A percentile compares a stretch with the other conserved stretches of the same genome.
Evolutionary conservation across 2,797 vertebrate genomes (phyloP).

Genomic region (Cryptoblepharus egeriae): DNA sequence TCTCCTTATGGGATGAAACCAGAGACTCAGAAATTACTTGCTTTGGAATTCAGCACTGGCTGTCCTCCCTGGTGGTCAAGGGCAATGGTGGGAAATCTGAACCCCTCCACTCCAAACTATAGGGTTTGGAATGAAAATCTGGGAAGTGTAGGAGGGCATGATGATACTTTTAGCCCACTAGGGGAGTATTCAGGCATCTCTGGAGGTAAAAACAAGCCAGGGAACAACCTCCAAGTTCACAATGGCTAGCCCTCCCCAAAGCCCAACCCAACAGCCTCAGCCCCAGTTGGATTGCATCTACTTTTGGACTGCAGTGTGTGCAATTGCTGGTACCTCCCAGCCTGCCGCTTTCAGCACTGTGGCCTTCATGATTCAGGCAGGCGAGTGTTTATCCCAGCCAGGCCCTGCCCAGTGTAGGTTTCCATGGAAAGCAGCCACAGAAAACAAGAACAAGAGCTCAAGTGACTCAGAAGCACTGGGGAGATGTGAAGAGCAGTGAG

Average conservation of each 20-base stretch:
- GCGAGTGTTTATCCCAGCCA: slow-evolving; percentile 60
- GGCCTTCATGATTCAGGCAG: slow-evolving; percentile 59
- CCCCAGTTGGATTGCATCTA: not conserved
- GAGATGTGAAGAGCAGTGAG: slow-evolving; percentile 33
- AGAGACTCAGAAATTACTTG: not conserved
- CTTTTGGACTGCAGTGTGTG: not conserved
- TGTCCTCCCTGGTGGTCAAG: too few species aligned
- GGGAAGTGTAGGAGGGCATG: not conserved
- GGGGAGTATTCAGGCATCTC: not conserved
- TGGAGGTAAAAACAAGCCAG: not conserved
- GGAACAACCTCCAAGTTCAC: not conserved
- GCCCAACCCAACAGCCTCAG: not conserved
- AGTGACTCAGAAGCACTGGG: slow-evolving; percentile 74
- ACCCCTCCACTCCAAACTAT: too few species aligned
- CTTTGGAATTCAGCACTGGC: not conserved
- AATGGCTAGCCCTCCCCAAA: not conserved
- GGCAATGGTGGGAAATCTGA: too few species aligned
- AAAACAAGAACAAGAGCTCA: slow-evolving; percentile 71
- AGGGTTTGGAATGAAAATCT: not conserved
- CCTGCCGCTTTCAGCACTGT: slow-evolving; percentile 35
- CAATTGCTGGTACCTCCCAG: slow-evolving; percentile 43
- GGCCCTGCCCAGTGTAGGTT: slow-evolving; percentile 72
- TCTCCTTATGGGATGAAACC: not conserved
- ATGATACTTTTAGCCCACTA: not conserved
- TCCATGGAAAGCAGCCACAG: slow-evolving; percentile 76